These are phyloP conservation scores for Glyptemys insculpta DNA, from an alignment of 2,797 vertebrate genomes.

Conservation along the genomic window DNA sequence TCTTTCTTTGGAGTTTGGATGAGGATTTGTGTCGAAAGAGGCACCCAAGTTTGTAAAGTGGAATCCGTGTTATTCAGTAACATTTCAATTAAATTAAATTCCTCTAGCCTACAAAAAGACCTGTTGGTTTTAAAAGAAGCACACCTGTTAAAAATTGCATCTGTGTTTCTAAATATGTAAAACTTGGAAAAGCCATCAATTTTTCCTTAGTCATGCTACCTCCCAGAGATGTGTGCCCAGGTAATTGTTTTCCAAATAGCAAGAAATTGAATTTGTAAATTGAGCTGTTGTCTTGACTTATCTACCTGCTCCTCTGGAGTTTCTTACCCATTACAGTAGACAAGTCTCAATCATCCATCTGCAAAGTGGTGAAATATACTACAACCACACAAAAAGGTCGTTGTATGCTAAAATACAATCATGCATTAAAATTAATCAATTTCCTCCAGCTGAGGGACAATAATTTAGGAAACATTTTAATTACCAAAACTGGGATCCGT, in stretches of 20 bases:
- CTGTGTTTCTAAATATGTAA: neutral
- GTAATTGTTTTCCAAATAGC: constrained; percentile 35
- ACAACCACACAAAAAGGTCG: neutral
- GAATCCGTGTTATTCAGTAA: neutral
- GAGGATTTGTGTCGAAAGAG: neutral
- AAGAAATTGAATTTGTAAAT: constrained; percentile 34
- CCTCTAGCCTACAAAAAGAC: neutral
- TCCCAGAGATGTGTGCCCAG: neutral
- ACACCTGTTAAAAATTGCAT: neutral
- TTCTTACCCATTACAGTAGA: constrained; percentile 31
- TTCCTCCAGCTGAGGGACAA: constrained; percentile 61
- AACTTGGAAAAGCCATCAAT: neutral
- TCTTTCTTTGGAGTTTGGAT: neutral
- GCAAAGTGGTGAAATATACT: constrained; percentile 24
- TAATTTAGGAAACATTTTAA: constrained; percentile 71
- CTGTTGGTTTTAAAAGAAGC: neutral
- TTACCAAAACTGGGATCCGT: constrained; percentile 58
- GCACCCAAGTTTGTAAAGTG: neutral
- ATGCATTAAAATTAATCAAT: constrained; percentile 64
- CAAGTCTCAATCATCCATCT: constrained; percentile 68
- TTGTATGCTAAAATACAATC: constrained; percentile 67
- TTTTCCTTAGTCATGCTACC: neutral
- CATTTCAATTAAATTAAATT: neutral
- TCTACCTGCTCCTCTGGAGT: constrained; percentile 32
- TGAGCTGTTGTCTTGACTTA: constrained; percentile 42